These are phyloP conservation scores for Phthorimaea operculella DNA, from an alignment of 1,140 invertebrate genomes.

Conservation along the genomic window DNA sequence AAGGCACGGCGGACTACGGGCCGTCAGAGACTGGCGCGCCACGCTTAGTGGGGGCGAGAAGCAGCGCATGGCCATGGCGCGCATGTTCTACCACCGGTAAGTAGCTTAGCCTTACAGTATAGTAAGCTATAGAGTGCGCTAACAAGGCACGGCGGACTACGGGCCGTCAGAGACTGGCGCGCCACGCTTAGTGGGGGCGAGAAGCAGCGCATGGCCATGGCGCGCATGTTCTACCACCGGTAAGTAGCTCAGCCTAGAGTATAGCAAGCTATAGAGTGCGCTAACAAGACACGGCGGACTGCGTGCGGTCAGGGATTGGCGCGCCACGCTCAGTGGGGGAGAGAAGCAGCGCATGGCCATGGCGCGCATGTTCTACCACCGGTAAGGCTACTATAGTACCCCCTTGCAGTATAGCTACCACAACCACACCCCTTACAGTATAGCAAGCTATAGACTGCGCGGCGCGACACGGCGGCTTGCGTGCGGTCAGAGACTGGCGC, in stretches of 20 bases:
- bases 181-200: constrained; percentile 97
- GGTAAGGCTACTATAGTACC: too few relatives aligned
- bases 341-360: constrained; percentile 98
- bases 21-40: constrained; percentile 94
- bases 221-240: constrained; percentile 96
- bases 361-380: constrained; percentile 96
- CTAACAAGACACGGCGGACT: constrained; percentile 84
- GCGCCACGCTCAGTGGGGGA: constrained; percentile 95
- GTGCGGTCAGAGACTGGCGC: constrained; percentile 93
- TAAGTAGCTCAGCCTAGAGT: too few relatives aligned
- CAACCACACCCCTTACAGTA: constrained; percentile 90
- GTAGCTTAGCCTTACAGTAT: too few relatives aligned
- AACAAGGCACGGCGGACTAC: constrained; percentile 81
- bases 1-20: constrained; percentile 82
- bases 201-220: constrained; percentile 97
- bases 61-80: constrained; percentile 94
- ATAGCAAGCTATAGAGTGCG: too few relatives aligned
- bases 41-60: constrained; percentile 98
- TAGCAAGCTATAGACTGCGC: too few relatives aligned
- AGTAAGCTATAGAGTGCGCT: too few relatives aligned
- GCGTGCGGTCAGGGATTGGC: constrained; percentile 90
- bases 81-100: too few relatives aligned
- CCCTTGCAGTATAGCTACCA: too few relatives aligned
- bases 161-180: constrained; percentile 93
- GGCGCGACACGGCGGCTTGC: constrained; percentile 79